A percentile compares a stretch with the other conserved stretches of the same genome.
Conservation (phyloP, 2,113 vertebrate genomes). For the Pachyramphus minor region DNA sequence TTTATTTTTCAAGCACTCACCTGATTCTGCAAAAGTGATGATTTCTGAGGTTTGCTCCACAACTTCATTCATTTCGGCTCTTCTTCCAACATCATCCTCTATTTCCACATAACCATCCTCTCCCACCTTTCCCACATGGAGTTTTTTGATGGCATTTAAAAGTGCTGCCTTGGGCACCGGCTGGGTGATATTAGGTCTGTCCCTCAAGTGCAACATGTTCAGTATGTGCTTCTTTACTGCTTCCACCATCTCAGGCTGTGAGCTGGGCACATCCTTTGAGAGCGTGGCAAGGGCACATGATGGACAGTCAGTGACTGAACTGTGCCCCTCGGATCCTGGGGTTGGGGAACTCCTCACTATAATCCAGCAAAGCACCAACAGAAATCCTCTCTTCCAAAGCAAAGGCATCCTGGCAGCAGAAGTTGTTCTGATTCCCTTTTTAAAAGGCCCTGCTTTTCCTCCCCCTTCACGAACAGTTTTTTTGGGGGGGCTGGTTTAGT, state of each 20-base stretch:
- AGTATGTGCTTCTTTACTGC: slow-evolving; percentile 96
- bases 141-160: slow-evolving; percentile 94
- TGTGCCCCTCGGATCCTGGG: slow-evolving; percentile 73
- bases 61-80: slow-evolving; percentile 76
- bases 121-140: slow-evolving; percentile 92
- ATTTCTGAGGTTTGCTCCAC: slow-evolving; percentile 96
- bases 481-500: slow-evolving; percentile 37
- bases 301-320: slow-evolving; percentile 77
- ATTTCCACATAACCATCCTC: slow-evolving; percentile 94
- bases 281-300: slow-evolving; percentile 85
- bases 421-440: slow-evolving; percentile 77
- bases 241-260: slow-evolving; percentile 89
- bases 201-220: slow-evolving; percentile 92
- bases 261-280: slow-evolving; percentile 81
- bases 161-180: slow-evolving; percentile 93
- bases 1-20: slow-evolving; percentile 76
- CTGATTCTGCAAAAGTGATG: slow-evolving; percentile 98
- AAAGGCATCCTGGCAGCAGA: slow-evolving; percentile 84
- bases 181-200: slow-evolving; percentile 96
- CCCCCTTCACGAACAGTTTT: slow-evolving; percentile 71
- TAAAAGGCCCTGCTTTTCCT: slow-evolving; percentile 75
- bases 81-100: slow-evolving; percentile 87
- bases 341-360: slow-evolving; percentile 79
- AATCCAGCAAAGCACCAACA: slow-evolving; percentile 80
- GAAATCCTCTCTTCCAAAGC: slow-evolving; percentile 78